phyloP scores from a whole-genome alignment of 2,797 vertebrate species.

The Cephalopachus bancanus region DNA sequence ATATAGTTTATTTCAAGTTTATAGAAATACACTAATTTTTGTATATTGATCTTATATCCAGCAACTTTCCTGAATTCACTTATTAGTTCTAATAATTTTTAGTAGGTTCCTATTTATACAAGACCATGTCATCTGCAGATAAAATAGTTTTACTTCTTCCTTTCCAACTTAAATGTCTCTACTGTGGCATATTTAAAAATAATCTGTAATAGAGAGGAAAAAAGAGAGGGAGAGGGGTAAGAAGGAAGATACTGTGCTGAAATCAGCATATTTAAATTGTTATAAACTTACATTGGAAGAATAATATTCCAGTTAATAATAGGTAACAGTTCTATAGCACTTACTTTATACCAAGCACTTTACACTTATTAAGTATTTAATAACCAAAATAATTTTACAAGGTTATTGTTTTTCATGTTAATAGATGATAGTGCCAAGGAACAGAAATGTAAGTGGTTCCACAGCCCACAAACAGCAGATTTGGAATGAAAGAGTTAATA shows the following conservation, averaged over 20 bases:
- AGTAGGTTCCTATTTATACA: not conserved
- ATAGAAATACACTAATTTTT: not conserved
- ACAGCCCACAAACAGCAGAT: not conserved
- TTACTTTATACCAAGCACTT: not conserved
- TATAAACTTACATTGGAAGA: not conserved
- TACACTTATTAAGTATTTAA: not conserved
- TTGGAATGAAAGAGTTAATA: not conserved
- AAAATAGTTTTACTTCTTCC: not conserved
- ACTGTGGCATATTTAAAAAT: not conserved
- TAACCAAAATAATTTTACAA: not conserved
- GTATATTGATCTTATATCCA: not conserved
- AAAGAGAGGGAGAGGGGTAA: not conserved
- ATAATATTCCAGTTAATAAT: not conserved
- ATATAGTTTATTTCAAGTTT: not conserved
- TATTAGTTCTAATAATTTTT: conserved; percentile 11
- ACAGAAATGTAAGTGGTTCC: not conserved
- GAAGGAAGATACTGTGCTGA: not conserved
- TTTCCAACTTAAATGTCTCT: not conserved
- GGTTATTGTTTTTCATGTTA: not conserved
- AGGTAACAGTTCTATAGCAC: not conserved
- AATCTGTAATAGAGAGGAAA: not conserved
- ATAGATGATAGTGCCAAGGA: not conserved
- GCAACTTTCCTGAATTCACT: not conserved
- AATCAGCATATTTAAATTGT: not conserved
- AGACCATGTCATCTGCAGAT: not conserved